Evolutionary conservation across 2,797 vertebrate genomes (phyloP), one percentile per base, ranked within the genome.

Genomic region (Carduelis carduelis): DNA sequence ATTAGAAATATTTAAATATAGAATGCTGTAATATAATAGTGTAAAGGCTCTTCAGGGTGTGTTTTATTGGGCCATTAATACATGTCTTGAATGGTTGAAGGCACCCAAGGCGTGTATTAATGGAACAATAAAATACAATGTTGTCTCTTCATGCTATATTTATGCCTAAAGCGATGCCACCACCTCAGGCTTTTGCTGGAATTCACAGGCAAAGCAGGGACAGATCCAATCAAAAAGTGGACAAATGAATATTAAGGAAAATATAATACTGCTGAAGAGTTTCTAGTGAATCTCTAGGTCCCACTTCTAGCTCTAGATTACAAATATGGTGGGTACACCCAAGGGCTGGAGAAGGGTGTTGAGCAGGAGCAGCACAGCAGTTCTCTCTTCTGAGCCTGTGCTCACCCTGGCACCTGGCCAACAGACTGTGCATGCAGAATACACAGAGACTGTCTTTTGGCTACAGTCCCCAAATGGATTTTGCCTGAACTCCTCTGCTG

Each of bases 61-160:
- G 83, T 97, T 98, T 98, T 97, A 96, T 97, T 97, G 94, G 96
- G 64, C 96, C 97, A 97, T 97, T 98, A 98, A 98, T 98, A 98
- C 89, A 96, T 75, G 95, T 96, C 94, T 95, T 92, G 80, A 97
- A 95, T 96, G 93, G 95, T 50, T 97, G 97, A 98, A 97, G 97
- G 89, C 94, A 97, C 97, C 97, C 97, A 96, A 96, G 97, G 97
- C 65, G 3, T 96, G 89, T 97, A 97, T 98, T 98, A 98, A 97
- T 97, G 95, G 97, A 97, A 96, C 90, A 97, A 93, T 98, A 97
- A 98, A 98, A 97, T 95, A 97, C 83, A 93, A 93, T 97, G 97
- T 97, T 97, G 96, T 97, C 96, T 97, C 97, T 97, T 97, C 96
- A 90, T 95, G 94, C 93, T 96, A 60, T 96, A 98, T 97, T 98